phyloP scores from a whole-genome alignment of 2,888 invertebrate genomes.

The Torymus auratus region DNA sequence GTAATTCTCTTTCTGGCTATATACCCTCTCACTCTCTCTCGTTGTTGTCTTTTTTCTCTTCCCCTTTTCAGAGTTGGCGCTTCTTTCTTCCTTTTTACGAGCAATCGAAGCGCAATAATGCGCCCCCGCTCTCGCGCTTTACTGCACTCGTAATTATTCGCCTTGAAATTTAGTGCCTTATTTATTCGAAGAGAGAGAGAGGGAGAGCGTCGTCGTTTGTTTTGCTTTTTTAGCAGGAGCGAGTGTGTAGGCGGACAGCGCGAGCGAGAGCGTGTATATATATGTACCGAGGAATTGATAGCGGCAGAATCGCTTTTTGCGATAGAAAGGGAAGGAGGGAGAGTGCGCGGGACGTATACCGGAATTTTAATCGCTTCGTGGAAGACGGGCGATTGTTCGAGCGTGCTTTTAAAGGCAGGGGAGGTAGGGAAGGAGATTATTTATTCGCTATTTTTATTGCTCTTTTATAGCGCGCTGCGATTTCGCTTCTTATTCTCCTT shows the following conservation, averaged over 20 bases:
- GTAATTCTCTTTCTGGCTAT: constrained; percentile 13
- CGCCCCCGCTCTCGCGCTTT: background rate
- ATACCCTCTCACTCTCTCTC: background rate
- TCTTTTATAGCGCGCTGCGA: no score
- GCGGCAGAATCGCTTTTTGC: background rate
- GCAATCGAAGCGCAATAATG: constrained; percentile 28
- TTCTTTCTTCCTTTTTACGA: constrained; percentile 12
- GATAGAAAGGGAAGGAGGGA: no score
- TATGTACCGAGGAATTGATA: constrained; percentile 28
- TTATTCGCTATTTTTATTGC: no score
- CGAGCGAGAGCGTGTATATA: no score
- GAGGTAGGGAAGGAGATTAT: no score
- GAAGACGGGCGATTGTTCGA: background rate
- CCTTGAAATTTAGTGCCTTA: constrained; percentile 41
- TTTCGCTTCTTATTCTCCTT: no score
- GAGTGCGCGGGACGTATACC: background rate
- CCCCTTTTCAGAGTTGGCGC: no score
- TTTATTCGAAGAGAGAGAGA: constrained; percentile 30
- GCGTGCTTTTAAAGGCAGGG: no score
- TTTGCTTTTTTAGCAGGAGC: background rate
- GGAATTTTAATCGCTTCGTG: constrained; percentile 35
- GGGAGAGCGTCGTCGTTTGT: constrained; percentile 17
- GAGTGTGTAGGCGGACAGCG: background rate
- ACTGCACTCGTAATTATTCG: constrained; percentile 35
- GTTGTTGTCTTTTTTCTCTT: background rate